These are phyloP conservation scores for Chaenocephalus aceratus DNA, from an alignment of 2,113 vertebrate species.

Conservation along the genomic window DNA sequence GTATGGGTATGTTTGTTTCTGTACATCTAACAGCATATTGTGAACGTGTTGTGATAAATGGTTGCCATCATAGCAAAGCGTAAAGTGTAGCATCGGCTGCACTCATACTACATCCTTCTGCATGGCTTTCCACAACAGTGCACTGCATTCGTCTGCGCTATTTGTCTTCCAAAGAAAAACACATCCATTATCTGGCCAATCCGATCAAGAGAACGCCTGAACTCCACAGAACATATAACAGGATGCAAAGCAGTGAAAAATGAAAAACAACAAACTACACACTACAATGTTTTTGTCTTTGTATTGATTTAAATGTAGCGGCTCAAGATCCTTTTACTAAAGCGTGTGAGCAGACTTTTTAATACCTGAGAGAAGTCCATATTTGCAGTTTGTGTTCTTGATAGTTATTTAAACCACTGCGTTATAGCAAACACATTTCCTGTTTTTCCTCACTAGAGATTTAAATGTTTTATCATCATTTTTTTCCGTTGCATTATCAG, in stretches of 20 bases:
- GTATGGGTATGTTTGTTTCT: constrained; percentile 99
- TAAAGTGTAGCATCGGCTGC: constrained; percentile 92
- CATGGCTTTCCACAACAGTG: constrained; percentile 94
- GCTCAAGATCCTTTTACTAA: constrained; percentile 23
- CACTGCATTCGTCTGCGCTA: constrained; percentile 91
- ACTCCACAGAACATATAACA: constrained; percentile 18
- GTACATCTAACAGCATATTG: constrained; percentile 94
- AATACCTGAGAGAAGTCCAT: constrained; percentile 17
- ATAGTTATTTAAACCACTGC: neutral
- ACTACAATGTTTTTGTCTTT: constrained; percentile 29
- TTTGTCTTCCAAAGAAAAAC: constrained; percentile 76
- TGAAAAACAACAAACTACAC: constrained; percentile 16
- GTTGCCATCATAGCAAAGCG: constrained; percentile 92
- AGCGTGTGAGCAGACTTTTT: constrained; percentile 4
- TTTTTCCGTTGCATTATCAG: neutral
- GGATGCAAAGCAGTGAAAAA: constrained; percentile 32
- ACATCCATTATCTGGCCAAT: constrained; percentile 41
- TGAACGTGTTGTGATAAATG: constrained; percentile 94
- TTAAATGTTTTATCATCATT: neutral
- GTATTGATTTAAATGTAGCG: constrained; percentile 29
- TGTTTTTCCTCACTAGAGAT: neutral
- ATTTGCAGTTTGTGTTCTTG: neutral
- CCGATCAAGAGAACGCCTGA: constrained; percentile 23
- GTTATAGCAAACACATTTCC: neutral
- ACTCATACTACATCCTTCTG: constrained; percentile 91